Percentiles rank a stretch among this genome's conserved stretches.
Evolutionary conservation across 2,888 invertebrate species (phyloP).

Genomic region (Rotaria macrura): DNA sequence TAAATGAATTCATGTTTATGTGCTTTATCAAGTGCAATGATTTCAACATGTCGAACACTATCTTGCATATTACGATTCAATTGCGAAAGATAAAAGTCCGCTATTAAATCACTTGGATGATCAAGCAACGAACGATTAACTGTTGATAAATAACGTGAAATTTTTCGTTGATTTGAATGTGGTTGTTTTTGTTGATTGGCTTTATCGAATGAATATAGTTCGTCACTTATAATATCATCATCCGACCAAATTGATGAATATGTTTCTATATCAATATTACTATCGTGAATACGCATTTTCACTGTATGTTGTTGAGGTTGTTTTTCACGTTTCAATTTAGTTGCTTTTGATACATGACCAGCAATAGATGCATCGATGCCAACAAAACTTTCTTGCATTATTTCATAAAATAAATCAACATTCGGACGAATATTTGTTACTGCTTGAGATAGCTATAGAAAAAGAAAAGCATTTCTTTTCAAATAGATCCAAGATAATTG

Average conservation of each 20-base stretch:
- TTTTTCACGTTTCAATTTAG: neutral
- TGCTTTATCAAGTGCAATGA: conserved; percentile 16
- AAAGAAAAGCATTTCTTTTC: too few species aligned
- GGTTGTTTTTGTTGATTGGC: neutral
- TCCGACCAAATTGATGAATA: conserved; percentile 6
- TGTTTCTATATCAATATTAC: neutral
- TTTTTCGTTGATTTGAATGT: neutral
- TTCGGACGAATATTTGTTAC: neutral
- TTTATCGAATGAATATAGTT: too few species aligned
- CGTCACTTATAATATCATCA: too few species aligned
- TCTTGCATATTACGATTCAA: conserved; percentile 31
- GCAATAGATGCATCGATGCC: conserved; percentile 7
- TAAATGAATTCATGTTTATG: neutral
- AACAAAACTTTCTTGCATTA: neutral
- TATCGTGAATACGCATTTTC: neutral
- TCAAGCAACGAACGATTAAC: conserved; percentile 19
- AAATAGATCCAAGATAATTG: too few species aligned
- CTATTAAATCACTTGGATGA: conserved; percentile 25
- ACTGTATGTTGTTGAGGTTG: neutral
- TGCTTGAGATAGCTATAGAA: neutral
- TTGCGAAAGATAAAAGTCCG: conserved; percentile 33
- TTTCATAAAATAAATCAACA: conserved; percentile 1
- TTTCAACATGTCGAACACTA: conserved; percentile 27
- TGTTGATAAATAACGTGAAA: conserved; percentile 14
- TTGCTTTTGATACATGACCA: neutral